Evolutionary conservation across 2,888 invertebrate genomes (phyloP), one percentile per base, ranked within the genome.

Genomic region (Adelphocoris suturalis): DNA sequence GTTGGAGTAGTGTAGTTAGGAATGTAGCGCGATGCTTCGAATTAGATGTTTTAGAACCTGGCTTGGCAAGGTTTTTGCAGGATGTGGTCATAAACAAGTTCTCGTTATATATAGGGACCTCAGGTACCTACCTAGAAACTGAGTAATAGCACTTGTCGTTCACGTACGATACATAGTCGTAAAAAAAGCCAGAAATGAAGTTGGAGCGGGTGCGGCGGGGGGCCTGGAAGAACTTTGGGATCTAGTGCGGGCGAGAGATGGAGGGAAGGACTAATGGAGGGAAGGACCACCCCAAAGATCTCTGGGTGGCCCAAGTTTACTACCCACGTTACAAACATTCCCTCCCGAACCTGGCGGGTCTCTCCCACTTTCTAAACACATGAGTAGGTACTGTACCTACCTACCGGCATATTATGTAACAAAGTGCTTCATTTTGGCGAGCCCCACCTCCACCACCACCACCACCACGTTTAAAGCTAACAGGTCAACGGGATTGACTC

Each of bases 291-390:
- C 82, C 90, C 37, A 89, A 27, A 61, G 85, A 82, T 52, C 37
- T 87, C 90, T 90, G 90, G 90, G 90, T 90, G 90, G 90, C 90
- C 57, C 84, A 68, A 68, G 37, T 86, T 86, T 88, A 88, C 88
- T 88, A 88, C 88, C 85, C 85, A 88, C 88, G 88, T 88, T 78
- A 88, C 86, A 88, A 88, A 88, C 88, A 88, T 88, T 88, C 88
- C 81, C 88, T 81, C 28, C 88, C 88, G 61, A 86, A 76, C 86
- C 86, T 75, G 12, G 46, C 86, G 86, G 37, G 75, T n/a, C 68
- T 86, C 68, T 55, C 68, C 86, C 86, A 86, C 86, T 86, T 86
- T 86, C 86, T 75, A 86, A 86, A 76, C 82, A 52, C 82, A 23
- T 82, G 23, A 82, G 37, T 37, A 37, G 37, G 82, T 82, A 82